phyloP scores from a whole-genome alignment of 2,113 vertebrate genomes.

The Alligator sinensis region DNA sequence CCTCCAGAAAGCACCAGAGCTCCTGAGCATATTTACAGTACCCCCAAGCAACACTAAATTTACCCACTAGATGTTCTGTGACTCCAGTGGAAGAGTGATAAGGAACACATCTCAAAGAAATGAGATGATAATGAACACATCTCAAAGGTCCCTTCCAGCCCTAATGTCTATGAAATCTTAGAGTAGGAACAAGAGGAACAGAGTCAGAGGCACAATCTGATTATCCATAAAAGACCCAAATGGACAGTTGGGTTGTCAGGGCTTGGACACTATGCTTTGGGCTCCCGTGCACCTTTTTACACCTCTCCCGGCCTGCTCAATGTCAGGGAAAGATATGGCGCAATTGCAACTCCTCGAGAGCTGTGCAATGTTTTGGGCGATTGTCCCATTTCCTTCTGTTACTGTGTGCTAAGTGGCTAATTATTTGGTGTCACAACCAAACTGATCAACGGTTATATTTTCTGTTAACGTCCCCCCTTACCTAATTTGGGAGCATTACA shows the following conservation, averaged over 20 bases:
- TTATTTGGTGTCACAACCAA: slow-evolving; percentile 39
- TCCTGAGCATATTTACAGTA: not conserved
- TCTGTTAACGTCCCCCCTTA: not conserved
- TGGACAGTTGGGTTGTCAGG: not conserved
- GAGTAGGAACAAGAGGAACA: not conserved
- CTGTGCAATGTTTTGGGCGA: not conserved
- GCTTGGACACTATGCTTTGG: not conserved
- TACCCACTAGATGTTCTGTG: not conserved
- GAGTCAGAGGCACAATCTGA: not conserved
- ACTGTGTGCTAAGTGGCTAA: slow-evolving; percentile 19
- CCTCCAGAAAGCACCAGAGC: not conserved
- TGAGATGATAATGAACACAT: too few species aligned
- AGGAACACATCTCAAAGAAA: too few species aligned
- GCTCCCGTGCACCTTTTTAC: not conserved
- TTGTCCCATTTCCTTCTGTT: not conserved
- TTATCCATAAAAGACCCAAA: not conserved
- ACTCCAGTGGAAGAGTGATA: not conserved
- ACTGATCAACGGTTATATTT: not conserved
- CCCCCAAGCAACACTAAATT: not conserved
- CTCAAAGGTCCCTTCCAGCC: too few species aligned
- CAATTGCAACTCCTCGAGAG: slow-evolving; percentile 36
- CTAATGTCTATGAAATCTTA: not conserved
- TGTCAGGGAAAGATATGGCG: not conserved
- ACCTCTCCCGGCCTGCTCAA: not conserved
- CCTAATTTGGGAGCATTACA: slow-evolving; percentile 31